Evolutionary conservation across 1,140 invertebrate genomes (phyloP).

Genomic region (Zaprionus africanus): DNA sequence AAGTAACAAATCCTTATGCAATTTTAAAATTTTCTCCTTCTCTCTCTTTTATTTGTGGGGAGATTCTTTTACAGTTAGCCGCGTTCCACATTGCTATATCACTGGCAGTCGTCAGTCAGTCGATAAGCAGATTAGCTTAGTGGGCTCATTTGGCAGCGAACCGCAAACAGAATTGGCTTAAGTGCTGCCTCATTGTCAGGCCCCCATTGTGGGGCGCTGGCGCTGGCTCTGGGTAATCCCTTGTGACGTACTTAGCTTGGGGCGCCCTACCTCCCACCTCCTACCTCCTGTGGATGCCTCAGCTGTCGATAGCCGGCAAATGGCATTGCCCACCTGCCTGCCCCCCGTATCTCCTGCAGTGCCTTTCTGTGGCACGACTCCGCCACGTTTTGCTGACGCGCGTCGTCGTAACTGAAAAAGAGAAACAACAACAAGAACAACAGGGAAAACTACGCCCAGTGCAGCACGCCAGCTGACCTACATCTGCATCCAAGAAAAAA

Average conservation of each 20-base stretch:
- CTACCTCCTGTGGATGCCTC: background rate
- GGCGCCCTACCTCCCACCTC: background rate
- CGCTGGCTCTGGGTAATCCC: conserved; percentile 32
- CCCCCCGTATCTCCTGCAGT: background rate
- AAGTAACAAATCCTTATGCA: conserved; percentile 40
- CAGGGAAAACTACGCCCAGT: conserved; percentile 8
- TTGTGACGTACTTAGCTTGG: conserved; percentile 34
- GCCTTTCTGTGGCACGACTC: background rate
- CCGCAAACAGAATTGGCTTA: conserved; percentile 55
- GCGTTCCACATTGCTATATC: conserved; percentile 26
- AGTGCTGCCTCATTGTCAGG: conserved; percentile 49
- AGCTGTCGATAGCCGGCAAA: conserved; percentile 45
- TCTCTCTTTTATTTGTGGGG: conserved; percentile 10
- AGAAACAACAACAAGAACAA: background rate
- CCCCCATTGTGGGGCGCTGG: conserved; percentile 30
- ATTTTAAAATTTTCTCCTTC: conserved; percentile 21
- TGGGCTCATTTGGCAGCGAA: conserved; percentile 50
- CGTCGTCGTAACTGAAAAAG: conserved; percentile 63
- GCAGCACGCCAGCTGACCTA: conserved; percentile 67
- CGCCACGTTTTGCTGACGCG: conserved; percentile 71
- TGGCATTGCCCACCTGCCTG: conserved; percentile 21
- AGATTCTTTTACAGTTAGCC: conserved; percentile 14
- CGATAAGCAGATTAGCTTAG: conserved; percentile 56
- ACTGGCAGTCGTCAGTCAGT: conserved; percentile 20
- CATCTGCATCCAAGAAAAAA: conserved; percentile 53